Evolutionary conservation across 2,888 invertebrate genomes (phyloP).

Genomic region (Tetragonula carbonaria): DNA sequence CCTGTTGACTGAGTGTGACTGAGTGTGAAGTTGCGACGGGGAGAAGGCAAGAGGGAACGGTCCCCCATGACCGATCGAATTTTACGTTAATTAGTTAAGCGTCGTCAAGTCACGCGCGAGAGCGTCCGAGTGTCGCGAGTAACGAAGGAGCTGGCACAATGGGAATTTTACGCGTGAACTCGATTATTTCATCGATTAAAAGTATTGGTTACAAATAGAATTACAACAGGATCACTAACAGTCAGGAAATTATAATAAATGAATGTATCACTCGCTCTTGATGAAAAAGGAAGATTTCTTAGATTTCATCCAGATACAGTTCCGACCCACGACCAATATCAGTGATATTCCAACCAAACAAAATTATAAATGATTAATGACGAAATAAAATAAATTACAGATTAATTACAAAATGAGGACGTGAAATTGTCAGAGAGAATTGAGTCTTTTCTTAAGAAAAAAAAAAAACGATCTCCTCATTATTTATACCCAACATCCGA

Average conservation of each 20-base stretch:
- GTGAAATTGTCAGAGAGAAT: neutral
- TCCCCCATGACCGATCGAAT: conserved; percentile 78
- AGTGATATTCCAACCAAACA: too few relatives aligned
- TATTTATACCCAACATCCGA: neutral
- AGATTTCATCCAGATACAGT: too few relatives aligned
- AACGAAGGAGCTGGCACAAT: conserved; percentile 68
- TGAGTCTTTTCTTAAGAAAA: neutral
- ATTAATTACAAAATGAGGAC: too few relatives aligned
- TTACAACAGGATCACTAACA: too few relatives aligned
- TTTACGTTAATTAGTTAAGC: conserved; percentile 81
- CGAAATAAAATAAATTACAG: too few relatives aligned
- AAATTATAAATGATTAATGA: too few relatives aligned
- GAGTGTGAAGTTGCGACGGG: neutral
- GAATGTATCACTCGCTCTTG: too few relatives aligned
- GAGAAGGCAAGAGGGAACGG: conserved; percentile 17
- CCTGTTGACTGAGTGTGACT: conserved; percentile 14
- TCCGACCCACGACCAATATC: too few relatives aligned
- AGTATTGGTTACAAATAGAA: neutral
- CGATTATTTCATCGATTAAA: neutral
- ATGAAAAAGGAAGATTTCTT: too few relatives aligned
- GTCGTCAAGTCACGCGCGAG: conserved; percentile 79
- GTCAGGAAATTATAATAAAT: too few relatives aligned
- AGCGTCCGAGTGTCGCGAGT: conserved; percentile 66
- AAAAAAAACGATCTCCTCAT: neutral
- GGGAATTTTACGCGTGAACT: conserved; percentile 58